These are phyloP conservation scores for Yponomeuta evonymella DNA, from an alignment of 2,888 invertebrate genomes.

Conservation along the genomic window DNA sequence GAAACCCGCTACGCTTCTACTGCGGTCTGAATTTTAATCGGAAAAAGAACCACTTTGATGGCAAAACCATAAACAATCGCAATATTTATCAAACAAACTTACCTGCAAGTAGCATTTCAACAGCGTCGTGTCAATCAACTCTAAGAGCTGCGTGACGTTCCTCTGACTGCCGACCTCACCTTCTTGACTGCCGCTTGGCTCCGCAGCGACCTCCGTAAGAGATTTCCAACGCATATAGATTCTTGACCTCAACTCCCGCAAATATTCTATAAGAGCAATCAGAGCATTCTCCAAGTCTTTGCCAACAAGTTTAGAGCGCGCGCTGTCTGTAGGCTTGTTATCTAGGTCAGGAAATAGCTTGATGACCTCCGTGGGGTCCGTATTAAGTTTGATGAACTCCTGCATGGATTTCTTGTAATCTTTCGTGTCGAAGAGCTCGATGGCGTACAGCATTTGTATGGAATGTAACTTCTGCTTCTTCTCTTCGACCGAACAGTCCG, in stretches of 20 bases:
- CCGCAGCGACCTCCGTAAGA: slow-evolving; percentile 36
- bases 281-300: slow-evolving; percentile 92
- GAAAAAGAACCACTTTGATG: not conserved
- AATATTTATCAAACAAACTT: slow-evolving; percentile 21
- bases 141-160: slow-evolving; percentile 73
- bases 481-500: slow-evolving; percentile 87
- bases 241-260: slow-evolving; percentile 83
- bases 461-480: slow-evolving; percentile 88
- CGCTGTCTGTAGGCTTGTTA: slow-evolving; percentile 47
- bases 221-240: slow-evolving; percentile 45
- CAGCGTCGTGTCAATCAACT: slow-evolving; percentile 97
- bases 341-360: slow-evolving; percentile 94
- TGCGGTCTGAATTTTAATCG: too few species aligned
- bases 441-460: slow-evolving; percentile 93
- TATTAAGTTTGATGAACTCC: slow-evolving; percentile 91
- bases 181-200: slow-evolving; percentile 34
- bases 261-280: slow-evolving; percentile 91
- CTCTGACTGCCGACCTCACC: slow-evolving; percentile 37
- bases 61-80: slow-evolving; percentile 10
- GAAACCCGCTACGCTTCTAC: too few species aligned
- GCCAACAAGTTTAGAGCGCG: slow-evolving; percentile 79
- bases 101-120: slow-evolving; percentile 97
- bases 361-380: slow-evolving; percentile 97
- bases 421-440: slow-evolving; percentile 92
- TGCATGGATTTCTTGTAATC: slow-evolving; percentile 93